A percentile compares a stretch with the other conserved stretches of the same genome.
These are phyloP conservation scores for Hirtodrosophila duncani DNA, from an alignment of 2,888 invertebrate species.

Conservation along the genomic window DNA sequence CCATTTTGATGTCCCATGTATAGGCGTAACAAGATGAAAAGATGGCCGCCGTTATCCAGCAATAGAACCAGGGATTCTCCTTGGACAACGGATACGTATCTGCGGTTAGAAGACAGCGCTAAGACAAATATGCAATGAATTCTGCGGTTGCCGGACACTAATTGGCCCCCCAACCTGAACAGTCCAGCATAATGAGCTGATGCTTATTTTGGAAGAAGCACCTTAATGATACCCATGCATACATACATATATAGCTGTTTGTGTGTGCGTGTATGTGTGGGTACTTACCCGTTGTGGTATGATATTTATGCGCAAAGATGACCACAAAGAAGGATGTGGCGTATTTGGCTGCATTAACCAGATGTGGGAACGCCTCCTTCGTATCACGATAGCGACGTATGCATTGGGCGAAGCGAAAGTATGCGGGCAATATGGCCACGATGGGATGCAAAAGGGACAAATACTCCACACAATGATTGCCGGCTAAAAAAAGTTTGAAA, in stretches of 20 bases:
- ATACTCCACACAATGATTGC: constrained; percentile 79
- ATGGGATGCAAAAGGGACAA: constrained; percentile 81
- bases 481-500: constrained; percentile 78
- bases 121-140: constrained; percentile 37
- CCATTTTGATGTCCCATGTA: constrained; percentile 93
- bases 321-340: constrained; percentile 93
- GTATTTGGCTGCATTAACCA: constrained; percentile 93
- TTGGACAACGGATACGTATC: constrained; percentile 74
- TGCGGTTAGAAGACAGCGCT: constrained; percentile 15
- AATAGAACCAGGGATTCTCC: constrained; percentile 83
- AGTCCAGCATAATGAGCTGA: constrained; percentile 30
- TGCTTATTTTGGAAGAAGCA: not conserved
- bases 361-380: constrained; percentile 87
- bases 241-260: too few relatives aligned
- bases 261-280: too few relatives aligned
- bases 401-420: constrained; percentile 92
- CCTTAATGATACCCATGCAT: constrained; percentile 14
- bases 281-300: constrained; percentile 75
- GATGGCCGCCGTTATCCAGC: constrained; percentile 85
- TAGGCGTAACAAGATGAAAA: constrained; percentile 89
- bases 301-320: constrained; percentile 81
- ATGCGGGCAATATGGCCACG: constrained; percentile 89
- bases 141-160: constrained; percentile 35
- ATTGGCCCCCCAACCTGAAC: constrained; percentile 50
- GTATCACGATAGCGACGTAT: constrained; percentile 89